Evolutionary conservation across 2,113 vertebrate species (phyloP).

Genomic region (Phalacrocorax aristotelis): DNA sequence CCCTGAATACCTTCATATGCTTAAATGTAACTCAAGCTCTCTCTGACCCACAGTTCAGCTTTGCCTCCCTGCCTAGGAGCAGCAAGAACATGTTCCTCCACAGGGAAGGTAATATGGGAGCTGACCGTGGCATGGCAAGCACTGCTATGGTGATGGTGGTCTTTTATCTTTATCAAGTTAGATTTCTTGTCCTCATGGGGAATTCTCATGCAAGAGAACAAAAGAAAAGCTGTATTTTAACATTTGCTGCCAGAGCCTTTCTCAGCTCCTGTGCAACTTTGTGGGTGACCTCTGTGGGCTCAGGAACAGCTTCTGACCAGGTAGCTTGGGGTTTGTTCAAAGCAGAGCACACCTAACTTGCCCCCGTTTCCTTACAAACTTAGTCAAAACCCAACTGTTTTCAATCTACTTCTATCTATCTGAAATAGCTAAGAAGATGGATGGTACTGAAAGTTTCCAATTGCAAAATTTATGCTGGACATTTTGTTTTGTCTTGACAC

Average conservation of each 20-base stretch:
- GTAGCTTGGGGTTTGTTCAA: not conserved
- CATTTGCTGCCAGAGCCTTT: not conserved
- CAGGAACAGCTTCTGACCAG: not conserved
- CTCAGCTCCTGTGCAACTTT: not conserved
- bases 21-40: not conserved
- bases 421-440: not conserved
- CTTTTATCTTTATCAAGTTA: not conserved
- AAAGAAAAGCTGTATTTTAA: not conserved
- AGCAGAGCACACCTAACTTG: not conserved
- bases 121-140: not conserved
- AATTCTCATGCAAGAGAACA: not conserved
- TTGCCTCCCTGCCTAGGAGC: not conserved
- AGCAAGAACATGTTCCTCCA: not conserved
- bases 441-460: not conserved
- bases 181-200: not conserved
- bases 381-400: not conserved
- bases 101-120: not conserved
- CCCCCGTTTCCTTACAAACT: not conserved
- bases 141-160: not conserved
- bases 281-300: not conserved
- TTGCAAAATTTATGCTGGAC: not conserved
- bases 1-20: fast-evolving
- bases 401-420: not conserved
- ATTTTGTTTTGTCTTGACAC: not conserved
- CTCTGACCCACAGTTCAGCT: not conserved